Evolutionary conservation across 2,113 vertebrate species (phyloP), one percentile per base, ranked within the genome.

Genomic region (Crocuta crocuta): DNA sequence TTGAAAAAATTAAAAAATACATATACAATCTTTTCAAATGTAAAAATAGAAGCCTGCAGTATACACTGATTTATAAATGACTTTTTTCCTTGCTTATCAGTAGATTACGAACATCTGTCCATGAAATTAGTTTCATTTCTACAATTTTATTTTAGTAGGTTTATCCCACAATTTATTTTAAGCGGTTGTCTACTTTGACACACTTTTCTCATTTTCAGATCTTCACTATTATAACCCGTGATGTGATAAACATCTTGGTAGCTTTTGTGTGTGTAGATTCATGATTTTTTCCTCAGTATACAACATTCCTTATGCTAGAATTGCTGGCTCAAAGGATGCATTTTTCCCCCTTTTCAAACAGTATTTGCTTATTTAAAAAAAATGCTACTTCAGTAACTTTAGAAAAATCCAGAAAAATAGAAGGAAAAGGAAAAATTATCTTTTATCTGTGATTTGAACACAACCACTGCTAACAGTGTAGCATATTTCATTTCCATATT

Each of bases 281-380:
- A 48, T n/a, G 13, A 35, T 83, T 33, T 48, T 48, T 16, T 39
- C 50, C 35, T 50, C 91, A 81, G 33, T 48, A 53, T 65, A 84
- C 35, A 66, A 35, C 73, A 66, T 96, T 73, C 28, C 87, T 93
- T 90, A 50, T 45, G 24, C 31, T 33, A 89, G 81, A 96, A 74
- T 93, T 89, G 91, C 31, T 84, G 48, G 19, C 63, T 84, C 35
- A 66, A 91, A 87, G 19, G 16, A 39, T 70, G 48, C 23, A 35
- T 8, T 17, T 23, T 66, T n/a, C 35, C 50, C 33, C 26, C 39
- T 84, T 82, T 87, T 70, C 61, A 92, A 66, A 94, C 66, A 94
- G 48, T 94, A n/a, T 73, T 68, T 95, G 8, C 61, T 90, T 88
- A 91, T 68, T 78, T 91, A 48, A 2, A 48, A 48, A 48, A 94